Conservation (phyloP, 1,140 invertebrate genomes). For the Musca domestica region DNA sequence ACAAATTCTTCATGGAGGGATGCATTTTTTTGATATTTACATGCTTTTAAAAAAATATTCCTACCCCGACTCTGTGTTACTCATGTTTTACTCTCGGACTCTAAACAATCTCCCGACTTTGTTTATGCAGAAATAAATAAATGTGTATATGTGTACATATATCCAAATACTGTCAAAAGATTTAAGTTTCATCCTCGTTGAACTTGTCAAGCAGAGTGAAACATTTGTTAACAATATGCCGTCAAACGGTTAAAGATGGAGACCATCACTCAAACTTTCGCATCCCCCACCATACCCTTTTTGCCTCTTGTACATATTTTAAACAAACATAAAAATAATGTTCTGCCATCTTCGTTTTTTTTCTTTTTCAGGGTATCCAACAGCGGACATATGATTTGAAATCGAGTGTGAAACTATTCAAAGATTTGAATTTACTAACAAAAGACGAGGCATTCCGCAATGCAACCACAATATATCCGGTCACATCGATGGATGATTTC, state of each 20-base stretch:
- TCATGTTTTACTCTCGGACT: too few species aligned
- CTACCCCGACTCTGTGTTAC: too few species aligned
- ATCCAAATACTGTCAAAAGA: too few species aligned
- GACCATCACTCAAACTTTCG: too few species aligned
- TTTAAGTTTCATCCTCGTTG: too few species aligned
- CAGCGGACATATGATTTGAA: conserved; percentile 59
- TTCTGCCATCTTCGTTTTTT: not conserved
- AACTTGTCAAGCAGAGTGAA: not conserved
- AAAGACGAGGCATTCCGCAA: conserved; percentile 58
- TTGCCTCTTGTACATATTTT: too few species aligned
- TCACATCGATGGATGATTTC: conserved; percentile 63
- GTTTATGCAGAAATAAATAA: not conserved
- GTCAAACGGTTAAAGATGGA: too few species aligned
- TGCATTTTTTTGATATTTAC: too few species aligned
- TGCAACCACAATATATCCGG: conserved; percentile 65
- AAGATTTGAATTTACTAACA: conserved; percentile 54
- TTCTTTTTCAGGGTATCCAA: conserved; percentile 57
- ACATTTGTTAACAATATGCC: conserved; percentile 17
- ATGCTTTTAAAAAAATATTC: too few species aligned
- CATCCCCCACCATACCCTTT: too few species aligned
- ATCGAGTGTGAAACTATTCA: conserved; percentile 56
- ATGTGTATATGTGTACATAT: not conserved
- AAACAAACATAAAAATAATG: not conserved
- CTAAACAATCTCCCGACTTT: too few species aligned
- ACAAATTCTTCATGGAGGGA: too few species aligned